Percentiles rank a stretch among this genome's conserved stretches.
Conservation (phyloP, 2,888 invertebrate species). For the Mimas tiliae region DNA sequence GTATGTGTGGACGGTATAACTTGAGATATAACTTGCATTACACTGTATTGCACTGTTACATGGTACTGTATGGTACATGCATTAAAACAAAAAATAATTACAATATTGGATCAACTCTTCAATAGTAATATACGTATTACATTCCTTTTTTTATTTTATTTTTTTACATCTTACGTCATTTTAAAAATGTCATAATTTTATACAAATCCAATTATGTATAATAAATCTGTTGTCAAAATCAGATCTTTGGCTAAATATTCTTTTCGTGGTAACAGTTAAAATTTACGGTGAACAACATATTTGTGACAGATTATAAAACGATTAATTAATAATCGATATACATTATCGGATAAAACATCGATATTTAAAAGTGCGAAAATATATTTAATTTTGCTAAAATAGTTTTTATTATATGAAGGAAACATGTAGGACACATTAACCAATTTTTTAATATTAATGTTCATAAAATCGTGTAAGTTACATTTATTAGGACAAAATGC, state of each 20-base stretch:
- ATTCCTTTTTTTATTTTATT: neutral
- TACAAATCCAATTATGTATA: neutral
- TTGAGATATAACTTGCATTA: constrained; percentile 35
- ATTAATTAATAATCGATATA: constrained; percentile 31
- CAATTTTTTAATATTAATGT: too few species aligned
- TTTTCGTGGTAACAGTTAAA: constrained; percentile 35
- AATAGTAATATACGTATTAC: neutral
- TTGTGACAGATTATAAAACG: constrained; percentile 14
- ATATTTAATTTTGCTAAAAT: neutral
- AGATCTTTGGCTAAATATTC: constrained; percentile 39
- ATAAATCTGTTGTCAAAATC: constrained; percentile 26
- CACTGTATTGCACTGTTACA: neutral
- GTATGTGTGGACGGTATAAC: constrained; percentile 44
- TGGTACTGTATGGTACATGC: neutral
- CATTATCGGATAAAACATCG: constrained; percentile 11
- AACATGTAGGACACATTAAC: neutral
- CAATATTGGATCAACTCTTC: neutral
- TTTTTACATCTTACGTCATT: neutral
- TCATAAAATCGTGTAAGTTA: too few species aligned
- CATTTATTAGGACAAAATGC: too few species aligned
- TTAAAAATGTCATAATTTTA: neutral
- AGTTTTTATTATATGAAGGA: too few species aligned
- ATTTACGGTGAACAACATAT: neutral
- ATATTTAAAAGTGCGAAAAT: neutral
- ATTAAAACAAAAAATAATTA: neutral